A percentile compares a stretch with the other conserved stretches of the same genome.
Conservation (phyloP, 2,888 invertebrate genomes). For the Oxycera nigricornis region DNA sequence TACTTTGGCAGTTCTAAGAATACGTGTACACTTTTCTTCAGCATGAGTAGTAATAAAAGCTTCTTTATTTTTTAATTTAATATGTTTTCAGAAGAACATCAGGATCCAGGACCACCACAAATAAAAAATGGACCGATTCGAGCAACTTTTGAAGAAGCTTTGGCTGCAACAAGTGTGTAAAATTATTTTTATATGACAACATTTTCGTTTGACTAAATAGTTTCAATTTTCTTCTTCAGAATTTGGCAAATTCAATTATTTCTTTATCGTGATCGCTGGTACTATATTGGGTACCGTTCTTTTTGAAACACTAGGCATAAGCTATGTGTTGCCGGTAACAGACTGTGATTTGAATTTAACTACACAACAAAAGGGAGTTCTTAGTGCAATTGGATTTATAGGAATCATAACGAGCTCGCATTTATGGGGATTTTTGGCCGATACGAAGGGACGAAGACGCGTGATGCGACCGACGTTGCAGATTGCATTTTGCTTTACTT, state of each 20-base stretch:
- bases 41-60: too few relatives aligned
- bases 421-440: conserved; percentile 67
- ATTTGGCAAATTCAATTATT: conserved; percentile 64
- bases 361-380: conserved; percentile 59
- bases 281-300: conserved; percentile 63
- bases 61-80: too few relatives aligned
- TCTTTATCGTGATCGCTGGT: conserved; percentile 63
- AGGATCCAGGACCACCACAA: too few relatives aligned
- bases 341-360: conserved; percentile 61
- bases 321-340: conserved; percentile 65
- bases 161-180: neutral
- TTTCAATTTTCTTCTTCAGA: conserved; percentile 53
- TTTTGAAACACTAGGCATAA: conserved; percentile 62
- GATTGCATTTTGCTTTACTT: conserved; percentile 61
- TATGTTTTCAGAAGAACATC: too few relatives aligned
- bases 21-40: too few relatives aligned
- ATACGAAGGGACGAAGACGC: conserved; percentile 63
- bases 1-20: too few relatives aligned
- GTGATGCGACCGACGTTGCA: conserved; percentile 62
- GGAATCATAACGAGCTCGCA: conserved; percentile 65
- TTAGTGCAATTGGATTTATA: conserved; percentile 59
- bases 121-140: too few relatives aligned
- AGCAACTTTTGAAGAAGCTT: conserved; percentile 36
- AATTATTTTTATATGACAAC: neutral
- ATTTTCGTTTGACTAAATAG: neutral